phyloP scores from a whole-genome alignment of 2,888 invertebrate genomes.

The Phragmatobia fuliginosa region DNA sequence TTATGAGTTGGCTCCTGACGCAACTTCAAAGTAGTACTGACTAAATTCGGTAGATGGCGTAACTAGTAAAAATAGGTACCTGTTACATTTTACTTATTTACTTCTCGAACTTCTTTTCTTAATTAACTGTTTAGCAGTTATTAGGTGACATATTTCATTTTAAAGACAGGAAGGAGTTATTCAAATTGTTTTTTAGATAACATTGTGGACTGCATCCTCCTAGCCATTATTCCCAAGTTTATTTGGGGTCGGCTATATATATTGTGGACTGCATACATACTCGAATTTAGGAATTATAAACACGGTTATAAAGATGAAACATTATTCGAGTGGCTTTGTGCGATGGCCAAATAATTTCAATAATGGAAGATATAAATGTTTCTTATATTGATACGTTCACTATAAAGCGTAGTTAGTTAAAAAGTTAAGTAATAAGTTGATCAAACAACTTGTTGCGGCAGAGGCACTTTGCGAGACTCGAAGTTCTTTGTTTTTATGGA shows the following conservation, averaged over 20 bases:
- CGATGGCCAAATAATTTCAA: not conserved
- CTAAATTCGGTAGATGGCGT: constrained; percentile 40
- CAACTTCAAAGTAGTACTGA: constrained; percentile 13
- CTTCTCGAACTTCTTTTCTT: not conserved
- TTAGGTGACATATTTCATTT: too few relatives aligned
- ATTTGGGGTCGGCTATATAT: too few relatives aligned
- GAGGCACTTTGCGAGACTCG: not conserved
- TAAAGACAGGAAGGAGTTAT: too few relatives aligned
- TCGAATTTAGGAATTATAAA: too few relatives aligned
- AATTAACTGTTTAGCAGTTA: too few relatives aligned
- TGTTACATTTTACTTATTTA: not conserved
- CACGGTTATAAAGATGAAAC: too few relatives aligned
- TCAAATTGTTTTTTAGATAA: too few relatives aligned
- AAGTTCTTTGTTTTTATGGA: too few relatives aligned
- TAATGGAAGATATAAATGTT: not conserved
- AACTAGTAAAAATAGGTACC: not conserved
- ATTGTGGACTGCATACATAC: too few relatives aligned
- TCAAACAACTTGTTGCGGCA: not conserved
- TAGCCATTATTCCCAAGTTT: too few relatives aligned
- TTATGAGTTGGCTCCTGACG: constrained; percentile 11
- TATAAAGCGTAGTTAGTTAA: not conserved
- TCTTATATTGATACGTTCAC: not conserved
- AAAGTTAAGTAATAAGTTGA: not conserved
- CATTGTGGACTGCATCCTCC: too few relatives aligned
- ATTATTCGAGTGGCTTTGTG: not conserved